Evolutionary conservation across 2,888 invertebrate genomes (phyloP), one percentile per base, ranked within the genome.

Genomic region (Drosophila prolongata): DNA sequence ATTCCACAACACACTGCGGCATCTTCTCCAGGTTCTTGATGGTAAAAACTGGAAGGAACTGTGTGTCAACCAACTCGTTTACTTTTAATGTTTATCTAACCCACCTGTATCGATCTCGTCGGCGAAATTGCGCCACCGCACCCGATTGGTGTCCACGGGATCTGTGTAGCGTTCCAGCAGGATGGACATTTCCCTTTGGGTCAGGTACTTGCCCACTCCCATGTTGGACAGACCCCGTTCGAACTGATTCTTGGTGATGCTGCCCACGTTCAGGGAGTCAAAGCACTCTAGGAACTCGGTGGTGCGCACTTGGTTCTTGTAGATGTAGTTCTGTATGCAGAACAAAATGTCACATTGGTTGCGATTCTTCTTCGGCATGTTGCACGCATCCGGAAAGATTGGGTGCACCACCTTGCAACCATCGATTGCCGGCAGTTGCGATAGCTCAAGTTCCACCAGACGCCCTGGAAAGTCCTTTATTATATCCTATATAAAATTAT

Each of bases 81-180:
- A 24, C 4, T 24, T 24, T 24, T 24, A 24, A 24, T 24, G 4
- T 24, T 24, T 24, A 24, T 24, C 30, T 30, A 8, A 1, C 30
- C 27, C 11, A 95, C 95, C 96, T 88, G 95, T 94, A 87, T 97
- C 95, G 76, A 96, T 94, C 90, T 96, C 96, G 82, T 95, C 95
- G 85, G 95, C 95, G 90, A 97, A 97, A 24, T 95, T 94, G 65
- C 94, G 94, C 96, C 96, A 97, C 90, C 95, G 95, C 46, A 96
- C 93, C 57, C 95, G 93, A 58, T 94, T 93, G 0, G 92, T 91
- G 91, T 96, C 96, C 79, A 95, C 94, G n/a, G 95, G 95, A 93
- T 96, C 96, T 68, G 94, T 90, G 91, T 96, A 97, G 87, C 95
- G 94, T 13, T 93, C 92, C 79, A 94, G 93, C n/a, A 97, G 90